Evolutionary conservation across 2,113 vertebrate genomes (phyloP).

Genomic region (Ranitomeya variabilis): DNA sequence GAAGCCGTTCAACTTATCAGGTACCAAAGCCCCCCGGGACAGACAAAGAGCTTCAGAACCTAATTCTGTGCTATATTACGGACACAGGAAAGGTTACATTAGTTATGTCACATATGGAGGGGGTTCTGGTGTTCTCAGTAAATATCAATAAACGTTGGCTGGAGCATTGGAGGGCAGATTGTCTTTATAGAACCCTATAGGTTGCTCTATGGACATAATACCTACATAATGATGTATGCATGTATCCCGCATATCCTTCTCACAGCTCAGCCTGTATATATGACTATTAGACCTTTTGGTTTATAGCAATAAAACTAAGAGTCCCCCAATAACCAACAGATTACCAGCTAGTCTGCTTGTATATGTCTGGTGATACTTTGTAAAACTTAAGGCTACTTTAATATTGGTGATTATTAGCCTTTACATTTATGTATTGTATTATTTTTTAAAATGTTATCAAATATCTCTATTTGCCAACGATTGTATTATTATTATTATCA

Average conservation of each 20-base stretch:
- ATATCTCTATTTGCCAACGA: too few relatives aligned
- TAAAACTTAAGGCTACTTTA: too few relatives aligned
- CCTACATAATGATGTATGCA: not conserved
- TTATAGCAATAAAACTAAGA: not conserved
- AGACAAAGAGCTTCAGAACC: not conserved
- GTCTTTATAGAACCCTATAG: not conserved
- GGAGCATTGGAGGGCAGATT: not conserved
- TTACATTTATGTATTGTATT: too few relatives aligned
- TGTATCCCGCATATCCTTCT: not conserved
- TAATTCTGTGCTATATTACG: not conserved
- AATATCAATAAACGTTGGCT: not conserved
- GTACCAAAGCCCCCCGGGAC: conserved; percentile 67
- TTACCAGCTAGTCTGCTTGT: not conserved
- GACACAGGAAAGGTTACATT: not conserved
- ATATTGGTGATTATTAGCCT: too few relatives aligned
- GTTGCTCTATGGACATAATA: not conserved
- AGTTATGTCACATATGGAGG: not conserved
- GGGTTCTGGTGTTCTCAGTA: not conserved
- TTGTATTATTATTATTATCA: too few relatives aligned
- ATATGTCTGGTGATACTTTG: not conserved
- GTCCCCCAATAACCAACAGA: not conserved
- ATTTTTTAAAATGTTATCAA: too few relatives aligned
- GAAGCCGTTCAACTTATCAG: conserved; percentile 95
- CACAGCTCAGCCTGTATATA: not conserved
- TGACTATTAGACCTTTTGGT: not conserved